Conservation (phyloP, 2,797 vertebrate species). For the Phaenicophaeus curvirostris region DNA sequence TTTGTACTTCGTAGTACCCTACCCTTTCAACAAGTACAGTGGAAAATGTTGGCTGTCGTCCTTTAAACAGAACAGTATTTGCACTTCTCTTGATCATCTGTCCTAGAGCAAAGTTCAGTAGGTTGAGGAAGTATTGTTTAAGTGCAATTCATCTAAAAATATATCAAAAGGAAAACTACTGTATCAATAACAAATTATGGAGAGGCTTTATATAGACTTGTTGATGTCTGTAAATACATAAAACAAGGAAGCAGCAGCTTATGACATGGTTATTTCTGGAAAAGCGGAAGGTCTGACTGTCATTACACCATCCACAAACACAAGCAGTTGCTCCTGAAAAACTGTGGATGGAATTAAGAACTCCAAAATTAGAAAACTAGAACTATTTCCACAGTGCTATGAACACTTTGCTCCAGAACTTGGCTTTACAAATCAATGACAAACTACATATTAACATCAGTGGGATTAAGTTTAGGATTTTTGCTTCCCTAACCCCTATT, state of each 20-base stretch:
- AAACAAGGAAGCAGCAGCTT: slow-evolving; percentile 68
- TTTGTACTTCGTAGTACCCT: background rate
- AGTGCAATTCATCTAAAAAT: slow-evolving; percentile 60
- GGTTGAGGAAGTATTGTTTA: slow-evolving; percentile 26
- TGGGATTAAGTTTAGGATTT: background rate
- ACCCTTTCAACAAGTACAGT: background rate
- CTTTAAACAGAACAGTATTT: background rate
- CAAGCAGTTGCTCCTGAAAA: slow-evolving; percentile 29
- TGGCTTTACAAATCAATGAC: background rate
- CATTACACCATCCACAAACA: background rate
- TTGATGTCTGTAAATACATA: slow-evolving; percentile 44
- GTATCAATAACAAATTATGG: background rate
- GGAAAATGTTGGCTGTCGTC: background rate
- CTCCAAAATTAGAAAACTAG: background rate
- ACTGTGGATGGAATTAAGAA: slow-evolving; percentile 10
- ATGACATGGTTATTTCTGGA: slow-evolving; percentile 67
- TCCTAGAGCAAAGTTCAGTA: slow-evolving; percentile 15
- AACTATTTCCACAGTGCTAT: background rate
- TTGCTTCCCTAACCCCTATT: background rate
- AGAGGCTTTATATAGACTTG: slow-evolving; percentile 37
- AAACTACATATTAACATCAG: background rate
- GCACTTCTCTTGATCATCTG: background rate
- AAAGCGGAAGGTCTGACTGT: slow-evolving; percentile 40
- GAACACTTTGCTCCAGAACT: background rate
- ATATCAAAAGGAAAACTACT: slow-evolving; percentile 36